Evolutionary conservation across 2,113 vertebrate species (phyloP).

Genomic region (Anseranas semipalmata): DNA sequence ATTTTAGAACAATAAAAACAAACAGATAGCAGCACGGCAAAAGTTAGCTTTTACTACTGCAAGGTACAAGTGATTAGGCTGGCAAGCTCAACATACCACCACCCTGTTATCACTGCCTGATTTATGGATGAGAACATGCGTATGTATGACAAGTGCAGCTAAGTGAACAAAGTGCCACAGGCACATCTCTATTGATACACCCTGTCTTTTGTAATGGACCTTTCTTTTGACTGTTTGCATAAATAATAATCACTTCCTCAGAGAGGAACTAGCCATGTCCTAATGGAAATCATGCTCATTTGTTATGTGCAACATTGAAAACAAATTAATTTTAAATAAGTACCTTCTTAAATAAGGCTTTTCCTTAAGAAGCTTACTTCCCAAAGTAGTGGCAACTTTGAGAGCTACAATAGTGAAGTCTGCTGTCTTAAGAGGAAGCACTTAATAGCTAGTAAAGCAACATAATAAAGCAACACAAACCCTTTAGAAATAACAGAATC

Average conservation of each 20-base stretch:
- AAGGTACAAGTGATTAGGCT: background rate
- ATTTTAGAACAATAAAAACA: background rate
- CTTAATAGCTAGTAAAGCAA: background rate
- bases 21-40: background rate
- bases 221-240: background rate
- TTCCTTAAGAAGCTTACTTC: background rate
- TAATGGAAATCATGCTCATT: background rate
- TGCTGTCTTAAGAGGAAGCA: background rate
- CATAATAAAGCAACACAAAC: background rate
- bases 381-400: background rate
- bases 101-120: background rate
- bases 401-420: background rate
- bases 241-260: background rate
- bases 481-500: background rate
- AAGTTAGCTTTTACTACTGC: background rate
- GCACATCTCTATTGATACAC: background rate
- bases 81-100: background rate
- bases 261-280: background rate
- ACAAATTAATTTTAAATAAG: background rate
- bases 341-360: background rate
- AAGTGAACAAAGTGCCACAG: background rate
- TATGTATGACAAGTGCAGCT: accelerated
- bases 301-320: background rate
- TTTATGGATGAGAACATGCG: background rate
- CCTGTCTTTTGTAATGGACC: background rate